A percentile compares a stretch with the other conserved stretches of the same genome.
Conservation (phyloP, 1,140 invertebrate species). For the Scaptomyza hsui region DNA sequence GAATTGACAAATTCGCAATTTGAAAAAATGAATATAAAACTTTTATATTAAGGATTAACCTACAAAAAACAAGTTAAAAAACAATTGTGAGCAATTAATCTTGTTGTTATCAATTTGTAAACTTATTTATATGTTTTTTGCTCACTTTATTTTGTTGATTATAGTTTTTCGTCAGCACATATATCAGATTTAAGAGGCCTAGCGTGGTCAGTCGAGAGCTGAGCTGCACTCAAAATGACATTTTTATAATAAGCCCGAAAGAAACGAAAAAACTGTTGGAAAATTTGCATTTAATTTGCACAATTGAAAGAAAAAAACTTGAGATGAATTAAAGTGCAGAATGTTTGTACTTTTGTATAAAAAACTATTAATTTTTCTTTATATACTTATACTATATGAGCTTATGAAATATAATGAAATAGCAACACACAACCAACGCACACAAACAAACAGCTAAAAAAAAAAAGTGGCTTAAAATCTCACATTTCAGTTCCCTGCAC, state of each 20-base stretch:
- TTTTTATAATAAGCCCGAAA: slow-evolving; percentile 37
- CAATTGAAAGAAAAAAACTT: slow-evolving; percentile 38
- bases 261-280: slow-evolving; percentile 19
- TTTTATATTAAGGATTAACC: no score
- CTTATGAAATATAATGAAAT: slow-evolving; percentile 65
- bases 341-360: slow-evolving; percentile 11
- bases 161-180: no score
- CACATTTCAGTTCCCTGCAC: slow-evolving; percentile 23
- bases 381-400: slow-evolving; percentile 20
- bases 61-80: no score
- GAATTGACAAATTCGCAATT: no score
- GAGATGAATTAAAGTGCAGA: slow-evolving; percentile 32
- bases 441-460: slow-evolving; percentile 54
- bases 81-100: background rate
- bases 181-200: slow-evolving; percentile 56
- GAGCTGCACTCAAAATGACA: slow-evolving; percentile 63
- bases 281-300: slow-evolving; percentile 69
- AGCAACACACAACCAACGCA: slow-evolving; percentile 10
- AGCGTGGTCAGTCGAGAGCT: slow-evolving; percentile 41
- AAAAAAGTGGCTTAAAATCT: slow-evolving; percentile 69
- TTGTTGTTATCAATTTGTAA: background rate
- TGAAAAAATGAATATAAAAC: no score
- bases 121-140: slow-evolving; percentile 21
- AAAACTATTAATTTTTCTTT: slow-evolving; percentile 4
- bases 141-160: slow-evolving; percentile 8